Percentiles rank a stretch among this genome's conserved stretches.
Conservation (phyloP, 2,113 vertebrate species). For the Hippoglossus stenolepis region DNA sequence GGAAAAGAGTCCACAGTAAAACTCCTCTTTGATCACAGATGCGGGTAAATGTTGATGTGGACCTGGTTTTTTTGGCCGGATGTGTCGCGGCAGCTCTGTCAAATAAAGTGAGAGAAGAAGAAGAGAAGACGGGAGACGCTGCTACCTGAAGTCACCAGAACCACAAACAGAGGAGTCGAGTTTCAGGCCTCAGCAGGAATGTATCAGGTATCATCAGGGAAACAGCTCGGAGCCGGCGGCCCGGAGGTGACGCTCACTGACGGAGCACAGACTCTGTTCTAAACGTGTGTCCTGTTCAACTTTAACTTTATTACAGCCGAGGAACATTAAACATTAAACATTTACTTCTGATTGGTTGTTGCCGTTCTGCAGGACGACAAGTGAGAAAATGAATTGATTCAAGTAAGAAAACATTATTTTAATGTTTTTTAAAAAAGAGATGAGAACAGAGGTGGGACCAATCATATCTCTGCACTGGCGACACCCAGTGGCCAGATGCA, state of each 20-base stretch:
- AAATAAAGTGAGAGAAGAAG: neutral
- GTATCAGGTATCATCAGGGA: neutral
- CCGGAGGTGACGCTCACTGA: neutral
- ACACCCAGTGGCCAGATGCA: too few relatives aligned
- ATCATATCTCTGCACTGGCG: too few relatives aligned
- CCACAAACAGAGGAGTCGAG: slow-evolving; percentile 47
- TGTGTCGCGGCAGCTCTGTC: slow-evolving; percentile 20
- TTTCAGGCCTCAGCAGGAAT: slow-evolving; percentile 30
- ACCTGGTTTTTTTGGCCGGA: neutral
- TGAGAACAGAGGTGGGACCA: too few relatives aligned
- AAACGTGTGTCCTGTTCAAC: too few relatives aligned
- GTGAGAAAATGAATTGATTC: too few relatives aligned
- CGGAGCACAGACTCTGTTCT: neutral
- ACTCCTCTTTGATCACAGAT: neutral
- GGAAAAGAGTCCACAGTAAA: too few relatives aligned
- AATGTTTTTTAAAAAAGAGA: too few relatives aligned
- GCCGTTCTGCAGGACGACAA: too few relatives aligned
- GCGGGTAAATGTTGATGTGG: neutral
- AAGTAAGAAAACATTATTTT: too few relatives aligned
- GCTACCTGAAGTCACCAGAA: slow-evolving; percentile 41
- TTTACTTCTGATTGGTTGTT: too few relatives aligned
- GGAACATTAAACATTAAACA: too few relatives aligned
- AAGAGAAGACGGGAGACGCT: neutral
- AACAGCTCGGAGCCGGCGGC: neutral
- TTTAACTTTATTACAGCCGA: too few relatives aligned